Evolutionary conservation across 2,113 vertebrate species (phyloP), one percentile per base, ranked within the genome.

Genomic region (Indicator maculatus): DNA sequence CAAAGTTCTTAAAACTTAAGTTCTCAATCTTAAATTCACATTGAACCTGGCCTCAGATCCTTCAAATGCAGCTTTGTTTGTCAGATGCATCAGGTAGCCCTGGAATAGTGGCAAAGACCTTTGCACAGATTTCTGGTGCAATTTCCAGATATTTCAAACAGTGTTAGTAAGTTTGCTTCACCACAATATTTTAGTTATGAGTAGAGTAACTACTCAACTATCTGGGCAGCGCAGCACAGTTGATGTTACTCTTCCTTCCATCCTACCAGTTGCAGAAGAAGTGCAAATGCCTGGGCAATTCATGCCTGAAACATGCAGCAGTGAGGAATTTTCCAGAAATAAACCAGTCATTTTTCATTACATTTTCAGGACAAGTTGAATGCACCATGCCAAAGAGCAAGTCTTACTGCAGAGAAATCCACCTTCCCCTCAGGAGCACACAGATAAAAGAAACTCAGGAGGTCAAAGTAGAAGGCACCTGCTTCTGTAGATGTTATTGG

Each of bases 141-240:
- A 74, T 20, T 84, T 84, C 17, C 30, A 53, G 38, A 6, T 74
- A 44, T 16, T 86, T 53, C 41, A 39, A 74, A 12, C 19, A 44
- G 12, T 1, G 2, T 59, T 23, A 20, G 7, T 8, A 50, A 61
- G 70, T 5, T 3, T 52, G 30, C 27, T 44, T 50, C 24, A n/a
- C n/a, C 16, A 21, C 20, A 69, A 0, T 15, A 53, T 30, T 59
- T 58, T 36, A 67, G 17, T 63, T 52, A 36, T 6, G 5, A 70
- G 38, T 41, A 52, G 8, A 61, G 0, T 33, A 91, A 65, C 14
- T 55, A 33, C 12, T 44, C 28, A 38, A 6, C 59, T 67, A 64
- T 30, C 71, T 39, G 8, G 0, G 36, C n/a, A 53, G 64, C 1
- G 1, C 3, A 4, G 36, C 30, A 73, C 41, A 61, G 31, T 0